phyloP scores from a whole-genome alignment of 2,113 vertebrate species.

The pig (Sus scrofa) region DNA sequence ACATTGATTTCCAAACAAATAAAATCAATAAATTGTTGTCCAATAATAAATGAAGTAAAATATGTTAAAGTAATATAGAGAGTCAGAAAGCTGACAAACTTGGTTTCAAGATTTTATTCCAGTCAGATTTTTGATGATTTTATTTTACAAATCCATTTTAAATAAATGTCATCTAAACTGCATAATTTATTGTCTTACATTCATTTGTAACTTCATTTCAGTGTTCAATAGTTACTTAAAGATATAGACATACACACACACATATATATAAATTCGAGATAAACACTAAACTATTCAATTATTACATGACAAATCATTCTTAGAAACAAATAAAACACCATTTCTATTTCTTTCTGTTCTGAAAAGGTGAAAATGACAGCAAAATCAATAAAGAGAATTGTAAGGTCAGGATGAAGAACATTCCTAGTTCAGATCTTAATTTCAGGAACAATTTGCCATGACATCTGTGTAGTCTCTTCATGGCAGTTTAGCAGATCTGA shows the following conservation, averaged over 20 bases:
- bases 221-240: neutral
- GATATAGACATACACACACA: neutral
- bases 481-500: slow-evolving; percentile 86
- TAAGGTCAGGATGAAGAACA: slow-evolving; percentile 84
- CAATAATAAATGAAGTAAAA: neutral
- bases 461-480: slow-evolving; percentile 77
- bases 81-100: neutral
- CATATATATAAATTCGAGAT: neutral
- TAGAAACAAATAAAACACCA: neutral
- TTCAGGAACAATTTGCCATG: slow-evolving; percentile 86
- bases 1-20: neutral
- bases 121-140: neutral
- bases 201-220: neutral
- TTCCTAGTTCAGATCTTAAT: slow-evolving; percentile 84
- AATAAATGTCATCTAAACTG: neutral
- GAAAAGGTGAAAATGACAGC: slow-evolving; percentile 84
- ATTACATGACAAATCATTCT: neutral
- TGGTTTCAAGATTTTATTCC: neutral
- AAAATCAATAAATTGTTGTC: slow-evolving; percentile 14
- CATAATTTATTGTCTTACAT: neutral
- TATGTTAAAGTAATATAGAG: neutral
- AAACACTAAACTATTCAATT: neutral
- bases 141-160: neutral
- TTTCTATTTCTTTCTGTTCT: slow-evolving; percentile 73
- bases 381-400: slow-evolving; percentile 86